Percentiles rank a stretch among this genome's conserved stretches.
Conservation (phyloP, 2,888 invertebrate species). For the Carterocephalus palaemon region DNA sequence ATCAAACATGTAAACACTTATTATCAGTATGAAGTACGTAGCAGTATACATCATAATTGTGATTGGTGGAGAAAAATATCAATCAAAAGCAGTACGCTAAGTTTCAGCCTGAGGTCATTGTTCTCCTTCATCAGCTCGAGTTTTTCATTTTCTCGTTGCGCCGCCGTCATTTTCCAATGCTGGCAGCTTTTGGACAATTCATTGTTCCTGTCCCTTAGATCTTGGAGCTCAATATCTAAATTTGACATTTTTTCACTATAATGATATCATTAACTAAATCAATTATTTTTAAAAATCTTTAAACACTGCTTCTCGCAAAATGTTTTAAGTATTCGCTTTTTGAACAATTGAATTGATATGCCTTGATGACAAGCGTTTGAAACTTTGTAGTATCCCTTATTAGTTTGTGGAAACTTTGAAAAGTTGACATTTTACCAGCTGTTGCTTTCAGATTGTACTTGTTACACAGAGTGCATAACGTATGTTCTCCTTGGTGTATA, state of each 20-base stretch:
- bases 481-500: too few species aligned
- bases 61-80: not conserved
- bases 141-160: conserved; percentile 61
- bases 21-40: not conserved
- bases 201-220: conserved; percentile 59
- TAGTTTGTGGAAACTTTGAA: too few species aligned
- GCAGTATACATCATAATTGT: not conserved
- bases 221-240: conserved; percentile 55
- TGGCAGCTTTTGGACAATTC: conserved; percentile 64
- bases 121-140: conserved; percentile 63
- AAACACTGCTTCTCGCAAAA: too few species aligned
- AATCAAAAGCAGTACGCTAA: conserved; percentile 59
- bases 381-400: too few species aligned
- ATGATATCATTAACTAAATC: too few species aligned
- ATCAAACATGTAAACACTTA: too few species aligned
- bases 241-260: conserved; percentile 42
- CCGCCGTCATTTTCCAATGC: conserved; percentile 62
- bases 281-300: too few species aligned
- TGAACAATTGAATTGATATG: conserved; percentile 10
- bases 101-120: conserved; percentile 61
- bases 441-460: too few species aligned
- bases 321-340: conserved; percentile 13
- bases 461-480: too few species aligned
- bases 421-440: too few species aligned
- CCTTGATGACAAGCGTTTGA: not conserved